A percentile compares a stretch with the other conserved stretches of the same genome.
Conservation (phyloP, 2,113 vertebrate genomes). For the Eulemur rufifrons region DNA sequence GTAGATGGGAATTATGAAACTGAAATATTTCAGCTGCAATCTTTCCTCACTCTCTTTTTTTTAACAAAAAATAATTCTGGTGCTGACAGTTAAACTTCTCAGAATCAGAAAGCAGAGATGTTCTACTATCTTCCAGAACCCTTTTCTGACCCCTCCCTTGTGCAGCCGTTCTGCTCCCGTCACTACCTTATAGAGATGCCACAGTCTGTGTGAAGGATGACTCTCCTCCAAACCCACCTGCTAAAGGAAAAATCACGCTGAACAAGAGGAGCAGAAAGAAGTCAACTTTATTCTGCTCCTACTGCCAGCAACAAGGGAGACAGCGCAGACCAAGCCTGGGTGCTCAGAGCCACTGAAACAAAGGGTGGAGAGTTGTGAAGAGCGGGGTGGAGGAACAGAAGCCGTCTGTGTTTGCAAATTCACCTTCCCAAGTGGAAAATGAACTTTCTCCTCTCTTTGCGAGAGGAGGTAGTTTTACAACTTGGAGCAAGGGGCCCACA, state of each 20-base stretch:
- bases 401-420: neutral
- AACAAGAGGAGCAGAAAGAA: neutral
- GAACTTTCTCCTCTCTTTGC: neutral
- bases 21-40: neutral
- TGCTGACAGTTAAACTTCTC: neutral
- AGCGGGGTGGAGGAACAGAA: neutral
- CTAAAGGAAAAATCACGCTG: neutral
- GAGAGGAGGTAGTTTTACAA: neutral
- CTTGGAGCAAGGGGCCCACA: neutral
- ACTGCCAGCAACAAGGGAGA: neutral
- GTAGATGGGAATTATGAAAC: neutral
- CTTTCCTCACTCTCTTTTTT: neutral
- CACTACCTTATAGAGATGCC: neutral
- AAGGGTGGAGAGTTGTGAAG: neutral
- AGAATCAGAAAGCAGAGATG: neutral
- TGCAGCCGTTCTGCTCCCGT: neutral
- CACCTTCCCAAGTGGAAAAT: neutral
- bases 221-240: neutral
- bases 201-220: fast-evolving
- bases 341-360: neutral
- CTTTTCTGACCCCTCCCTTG: neutral
- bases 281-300: neutral
- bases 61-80: neutral
- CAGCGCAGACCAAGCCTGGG: neutral
- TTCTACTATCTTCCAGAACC: neutral